A percentile compares a stretch with the other conserved stretches of the same genome.
These are phyloP conservation scores for Cynodonichthys magdalenae DNA, from an alignment of 2,797 vertebrate genomes.

Conservation along the genomic window DNA sequence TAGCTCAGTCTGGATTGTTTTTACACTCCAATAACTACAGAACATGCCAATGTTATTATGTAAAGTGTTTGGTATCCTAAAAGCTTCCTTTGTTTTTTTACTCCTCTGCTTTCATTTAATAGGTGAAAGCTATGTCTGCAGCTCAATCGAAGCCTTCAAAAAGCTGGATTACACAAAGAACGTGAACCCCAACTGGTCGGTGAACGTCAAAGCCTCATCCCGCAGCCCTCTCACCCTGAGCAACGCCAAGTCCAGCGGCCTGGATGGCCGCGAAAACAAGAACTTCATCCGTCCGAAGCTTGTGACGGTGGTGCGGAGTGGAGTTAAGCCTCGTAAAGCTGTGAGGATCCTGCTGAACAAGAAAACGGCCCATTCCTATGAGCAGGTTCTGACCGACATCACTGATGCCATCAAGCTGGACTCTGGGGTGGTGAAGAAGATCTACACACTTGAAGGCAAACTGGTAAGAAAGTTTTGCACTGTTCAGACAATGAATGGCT, in stretches of 20 bases:
- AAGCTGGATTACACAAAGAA: constrained; percentile 98
- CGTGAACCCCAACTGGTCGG: constrained; percentile 97
- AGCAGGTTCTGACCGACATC: constrained; percentile 96
- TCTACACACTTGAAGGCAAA: constrained; percentile 95
- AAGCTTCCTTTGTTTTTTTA: neutral
- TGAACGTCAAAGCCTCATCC: constrained; percentile 90
- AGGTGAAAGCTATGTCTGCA: constrained; percentile 96
- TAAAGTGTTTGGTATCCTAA: neutral
- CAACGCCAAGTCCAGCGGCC: constrained; percentile 81
- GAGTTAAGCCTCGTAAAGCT: constrained; percentile 93
- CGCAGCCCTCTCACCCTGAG: constrained; percentile 87
- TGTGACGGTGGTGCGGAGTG: constrained; percentile 94
- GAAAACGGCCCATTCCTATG: constrained; percentile 96
- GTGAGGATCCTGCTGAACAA: constrained; percentile 96
- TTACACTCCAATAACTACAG: constrained; percentile 15
- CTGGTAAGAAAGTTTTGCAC: constrained; percentile 82
- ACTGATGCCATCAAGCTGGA: constrained; percentile 97
- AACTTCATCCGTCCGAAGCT: constrained; percentile 98
- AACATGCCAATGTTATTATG: neutral
- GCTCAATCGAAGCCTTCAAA: constrained; percentile 95
- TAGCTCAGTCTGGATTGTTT: constrained; percentile 27
- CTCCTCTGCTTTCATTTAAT: constrained; percentile 4
- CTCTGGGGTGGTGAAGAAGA: constrained; percentile 93
- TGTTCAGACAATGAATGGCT: neutral
- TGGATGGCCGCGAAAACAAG: constrained; percentile 87